phyloP scores from a whole-genome alignment of 30 jellyfish, hydroid and myxozoan genomes.

The Hydra vulgaris region DNA sequence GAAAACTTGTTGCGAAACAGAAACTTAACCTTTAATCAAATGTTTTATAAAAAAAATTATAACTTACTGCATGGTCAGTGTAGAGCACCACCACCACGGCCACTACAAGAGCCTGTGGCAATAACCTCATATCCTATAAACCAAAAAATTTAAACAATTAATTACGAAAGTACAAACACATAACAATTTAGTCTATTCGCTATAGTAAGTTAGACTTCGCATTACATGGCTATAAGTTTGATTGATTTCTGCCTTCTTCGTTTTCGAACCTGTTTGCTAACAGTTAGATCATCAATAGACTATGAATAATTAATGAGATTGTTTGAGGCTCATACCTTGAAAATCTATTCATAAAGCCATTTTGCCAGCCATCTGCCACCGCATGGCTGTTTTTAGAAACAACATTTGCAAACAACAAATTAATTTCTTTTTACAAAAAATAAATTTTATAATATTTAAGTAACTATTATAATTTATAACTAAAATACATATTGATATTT shows the following conservation, averaged over 20 bases:
- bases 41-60: neutral
- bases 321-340: slow-evolving; percentile 21
- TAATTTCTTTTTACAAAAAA: too few species aligned
- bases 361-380: neutral
- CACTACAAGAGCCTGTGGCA: slow-evolving; percentile 61
- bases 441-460: too few species aligned
- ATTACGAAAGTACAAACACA: neutral
- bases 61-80: slow-evolving; percentile 63
- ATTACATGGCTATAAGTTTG: neutral
- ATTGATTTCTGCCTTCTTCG: neutral
- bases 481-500: too few species aligned
- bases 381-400: neutral
- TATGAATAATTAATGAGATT: slow-evolving; percentile 64
- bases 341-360: slow-evolving; percentile 3
- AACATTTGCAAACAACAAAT: neutral
- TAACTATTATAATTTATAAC: too few species aligned
- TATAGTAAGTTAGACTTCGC: neutral
- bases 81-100: slow-evolving; percentile 70
- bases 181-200: neutral
- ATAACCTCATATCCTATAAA: slow-evolving; percentile 73
- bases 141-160: neutral
- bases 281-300: slow-evolving; percentile 46
- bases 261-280: neutral
- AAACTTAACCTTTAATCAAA: neutral
- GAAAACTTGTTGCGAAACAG: neutral